A percentile compares a stretch with the other conserved stretches of the same genome.
Evolutionary conservation across 2,113 vertebrate species (phyloP).

Genomic region (Pluvialis apricaria): DNA sequence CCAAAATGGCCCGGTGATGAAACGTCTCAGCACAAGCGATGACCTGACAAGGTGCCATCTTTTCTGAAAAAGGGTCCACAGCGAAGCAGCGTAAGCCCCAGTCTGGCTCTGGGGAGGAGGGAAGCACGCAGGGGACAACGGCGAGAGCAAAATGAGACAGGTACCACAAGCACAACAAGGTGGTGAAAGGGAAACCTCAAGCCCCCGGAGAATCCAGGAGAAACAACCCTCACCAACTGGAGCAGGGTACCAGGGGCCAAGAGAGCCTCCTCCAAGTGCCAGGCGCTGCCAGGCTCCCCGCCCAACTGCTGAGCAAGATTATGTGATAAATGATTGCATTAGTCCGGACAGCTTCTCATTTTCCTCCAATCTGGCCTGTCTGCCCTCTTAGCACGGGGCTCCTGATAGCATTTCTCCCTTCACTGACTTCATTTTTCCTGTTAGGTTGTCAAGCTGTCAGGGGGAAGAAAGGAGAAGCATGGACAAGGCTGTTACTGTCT

Average conservation of each 20-base stretch:
- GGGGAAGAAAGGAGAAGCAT: constrained; percentile 24
- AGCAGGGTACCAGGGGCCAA: neutral
- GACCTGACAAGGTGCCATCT: neutral
- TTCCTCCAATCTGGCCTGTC: constrained; percentile 70
- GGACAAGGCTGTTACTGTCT: constrained; percentile 11
- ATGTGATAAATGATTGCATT: constrained; percentile 74
- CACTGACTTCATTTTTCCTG: constrained; percentile 70
- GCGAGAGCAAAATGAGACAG: neutral
- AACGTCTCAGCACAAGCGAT: neutral
- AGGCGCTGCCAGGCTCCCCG: constrained; percentile 3
- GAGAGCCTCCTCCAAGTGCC: neutral
- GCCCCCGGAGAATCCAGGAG: neutral
- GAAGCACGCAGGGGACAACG: rapidly evolving
- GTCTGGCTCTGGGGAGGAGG: neutral
- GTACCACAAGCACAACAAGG: neutral
- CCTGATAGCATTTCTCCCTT: constrained; percentile 69
- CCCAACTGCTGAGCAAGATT: constrained; percentile 56
- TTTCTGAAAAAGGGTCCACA: neutral
- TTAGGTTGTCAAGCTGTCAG: constrained; percentile 68
- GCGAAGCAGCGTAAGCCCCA: rapidly evolving
- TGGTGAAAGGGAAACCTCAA: neutral
- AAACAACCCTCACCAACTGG: neutral
- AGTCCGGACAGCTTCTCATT: constrained; percentile 72
- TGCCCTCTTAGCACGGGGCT: constrained; percentile 71
- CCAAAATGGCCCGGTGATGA: neutral